phyloP scores from a whole-genome alignment of 2,888 invertebrate genomes.

The Galeruca laticollis region DNA sequence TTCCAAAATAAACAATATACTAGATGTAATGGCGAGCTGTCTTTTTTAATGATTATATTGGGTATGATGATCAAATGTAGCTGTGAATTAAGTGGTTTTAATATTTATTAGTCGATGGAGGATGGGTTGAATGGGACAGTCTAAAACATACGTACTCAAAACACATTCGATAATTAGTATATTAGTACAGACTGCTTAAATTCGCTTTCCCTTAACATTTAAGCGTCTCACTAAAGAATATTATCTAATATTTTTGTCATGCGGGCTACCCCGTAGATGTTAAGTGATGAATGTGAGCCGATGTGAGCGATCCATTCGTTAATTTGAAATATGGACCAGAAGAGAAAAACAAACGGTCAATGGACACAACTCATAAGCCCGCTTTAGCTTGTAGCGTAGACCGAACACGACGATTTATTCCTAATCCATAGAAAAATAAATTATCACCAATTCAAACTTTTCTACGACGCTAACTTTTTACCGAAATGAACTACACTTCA shows the following conservation, averaged over 20 bases:
- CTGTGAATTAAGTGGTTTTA: too few relatives aligned
- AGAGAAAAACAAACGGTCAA: slow-evolving; percentile 62
- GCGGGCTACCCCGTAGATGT: slow-evolving; percentile 53
- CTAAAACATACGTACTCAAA: neutral
- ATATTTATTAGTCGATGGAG: too few relatives aligned
- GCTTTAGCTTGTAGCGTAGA: slow-evolving; percentile 57
- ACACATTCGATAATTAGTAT: neutral
- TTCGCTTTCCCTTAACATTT: neutral
- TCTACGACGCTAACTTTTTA: slow-evolving; percentile 56
- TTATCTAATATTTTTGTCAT: neutral
- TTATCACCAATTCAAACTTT: slow-evolving; percentile 63
- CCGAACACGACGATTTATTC: slow-evolving; percentile 56
- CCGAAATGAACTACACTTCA: slow-evolving; percentile 47
- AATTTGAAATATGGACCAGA: slow-evolving; percentile 60
- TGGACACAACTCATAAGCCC: slow-evolving; percentile 63
- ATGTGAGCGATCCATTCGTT: slow-evolving; percentile 61
- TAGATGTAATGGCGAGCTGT: neutral
- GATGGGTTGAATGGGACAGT: too few relatives aligned
- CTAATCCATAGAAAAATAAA: slow-evolving; percentile 60
- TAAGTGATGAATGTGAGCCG: slow-evolving; percentile 63
- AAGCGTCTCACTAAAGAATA: neutral
- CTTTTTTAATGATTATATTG: too few relatives aligned
- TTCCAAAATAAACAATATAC: neutral
- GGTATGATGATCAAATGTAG: too few relatives aligned
- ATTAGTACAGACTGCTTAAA: neutral